Conservation (phyloP, 2,113 vertebrate genomes). For the Atherinomorus stipes region DNA sequence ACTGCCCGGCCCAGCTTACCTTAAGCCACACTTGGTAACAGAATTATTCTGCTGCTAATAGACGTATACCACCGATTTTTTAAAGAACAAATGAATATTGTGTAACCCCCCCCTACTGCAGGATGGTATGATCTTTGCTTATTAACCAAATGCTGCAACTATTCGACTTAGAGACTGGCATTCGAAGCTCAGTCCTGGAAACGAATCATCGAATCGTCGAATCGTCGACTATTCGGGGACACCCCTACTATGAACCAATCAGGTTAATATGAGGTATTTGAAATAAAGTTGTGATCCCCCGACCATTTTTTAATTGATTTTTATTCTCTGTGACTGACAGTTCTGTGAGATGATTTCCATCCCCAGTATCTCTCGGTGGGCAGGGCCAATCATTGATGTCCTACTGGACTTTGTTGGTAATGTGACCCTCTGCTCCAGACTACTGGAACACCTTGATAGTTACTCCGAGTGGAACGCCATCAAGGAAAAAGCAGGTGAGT, state of each 20-base stretch:
- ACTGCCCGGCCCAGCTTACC: too few species aligned
- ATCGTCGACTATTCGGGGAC: too few species aligned
- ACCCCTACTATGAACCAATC: not conserved
- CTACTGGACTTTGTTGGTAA: conserved; percentile 95
- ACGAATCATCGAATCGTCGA: too few species aligned
- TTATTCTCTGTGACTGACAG: conserved; percentile 70
- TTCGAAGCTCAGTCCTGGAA: too few species aligned
- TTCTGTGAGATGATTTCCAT: conserved; percentile 95
- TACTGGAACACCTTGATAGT: conserved; percentile 93
- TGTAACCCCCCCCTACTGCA: too few species aligned
- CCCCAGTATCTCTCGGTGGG: conserved; percentile 87
- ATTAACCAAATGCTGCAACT: too few species aligned
- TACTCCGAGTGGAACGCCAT: conserved; percentile 89
- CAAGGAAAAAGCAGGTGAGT: conserved; percentile 90
- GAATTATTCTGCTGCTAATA: too few species aligned
- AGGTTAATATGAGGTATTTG: not conserved
- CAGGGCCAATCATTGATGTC: conserved; percentile 91
- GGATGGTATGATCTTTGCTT: too few species aligned
- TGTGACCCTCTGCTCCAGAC: conserved; percentile 90
- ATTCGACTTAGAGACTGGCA: too few species aligned
- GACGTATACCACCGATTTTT: too few species aligned
- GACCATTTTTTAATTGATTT: conserved; percentile 29
- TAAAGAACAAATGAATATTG: too few species aligned
- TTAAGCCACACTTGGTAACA: too few species aligned
- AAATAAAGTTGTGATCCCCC: not conserved